Conservation (phyloP, 1,140 invertebrate genomes). For the Samia ricini region DNA sequence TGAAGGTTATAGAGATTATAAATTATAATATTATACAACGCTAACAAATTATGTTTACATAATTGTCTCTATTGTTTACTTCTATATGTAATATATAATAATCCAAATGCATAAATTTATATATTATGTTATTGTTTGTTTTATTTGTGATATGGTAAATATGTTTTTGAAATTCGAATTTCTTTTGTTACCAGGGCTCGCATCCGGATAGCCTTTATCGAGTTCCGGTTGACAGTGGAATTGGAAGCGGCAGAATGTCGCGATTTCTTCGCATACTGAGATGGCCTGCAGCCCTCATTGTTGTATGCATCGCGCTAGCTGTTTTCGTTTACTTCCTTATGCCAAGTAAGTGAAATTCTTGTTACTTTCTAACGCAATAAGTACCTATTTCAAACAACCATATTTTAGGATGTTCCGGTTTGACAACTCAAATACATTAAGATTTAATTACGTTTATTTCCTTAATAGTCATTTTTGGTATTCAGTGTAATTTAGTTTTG, state of each 20-base stretch:
- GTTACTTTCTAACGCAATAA: neutral
- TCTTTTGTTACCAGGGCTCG: slow-evolving; percentile 59
- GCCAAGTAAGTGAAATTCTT: slow-evolving; percentile 55
- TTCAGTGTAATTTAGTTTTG: no score
- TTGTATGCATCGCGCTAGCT: slow-evolving; percentile 65
- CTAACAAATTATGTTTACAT: neutral
- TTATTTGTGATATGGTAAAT: neutral
- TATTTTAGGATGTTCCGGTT: no score
- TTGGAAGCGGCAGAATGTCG: slow-evolving; percentile 35
- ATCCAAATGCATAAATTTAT: neutral
- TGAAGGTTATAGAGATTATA: neutral
- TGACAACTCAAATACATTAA: no score
- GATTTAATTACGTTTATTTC: no score
- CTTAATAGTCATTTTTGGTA: no score
- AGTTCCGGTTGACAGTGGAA: slow-evolving; percentile 42
- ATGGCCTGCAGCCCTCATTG: slow-evolving; percentile 67
- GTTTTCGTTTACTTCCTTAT: slow-evolving; percentile 73
- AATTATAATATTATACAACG: neutral
- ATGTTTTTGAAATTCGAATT: neutral
- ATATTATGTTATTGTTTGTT: neutral
- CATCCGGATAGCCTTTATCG: slow-evolving; percentile 74
- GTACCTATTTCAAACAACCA: neutral
- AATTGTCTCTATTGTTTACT: neutral
- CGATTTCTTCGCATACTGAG: slow-evolving; percentile 53
- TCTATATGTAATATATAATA: neutral